Evolutionary conservation across 1,140 invertebrate species (phyloP), one percentile per base, ranked within the genome.

Genomic region (Probaryconus sp.): DNA sequence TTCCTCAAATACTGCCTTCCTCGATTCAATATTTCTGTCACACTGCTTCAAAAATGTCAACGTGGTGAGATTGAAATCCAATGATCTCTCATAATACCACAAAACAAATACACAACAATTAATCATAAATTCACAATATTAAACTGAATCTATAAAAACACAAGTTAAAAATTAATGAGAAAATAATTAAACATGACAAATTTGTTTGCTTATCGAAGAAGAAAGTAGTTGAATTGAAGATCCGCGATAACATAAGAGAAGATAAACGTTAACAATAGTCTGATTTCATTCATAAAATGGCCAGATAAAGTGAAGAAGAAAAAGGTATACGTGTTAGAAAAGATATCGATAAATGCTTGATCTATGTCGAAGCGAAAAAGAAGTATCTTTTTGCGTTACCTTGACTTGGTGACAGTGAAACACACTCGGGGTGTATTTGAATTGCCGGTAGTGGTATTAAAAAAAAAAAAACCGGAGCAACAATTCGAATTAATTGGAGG

Each of bases 231-330:
- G n/a, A n/a, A n/a, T n/a, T n/a, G n/a, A n/a, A n/a, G n/a, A n/a
- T n/a, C n/a, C n/a, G n/a, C n/a, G n/a, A n/a, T n/a, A n/a, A n/a
- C n/a, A n/a, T n/a, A n/a, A n/a, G n/a, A n/a, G n/a, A n/a, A 3
- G 6, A 3, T 31, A 30, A 38, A 48, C n/a, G 28, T 63, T 51
- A 50, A 63, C 58, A 63, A 63, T 37, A 5, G n/a, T 7, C 0
- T 7, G 1, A 1, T 51, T 63, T 63, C 58, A 63, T 63, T 63
- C 58, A 63, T 50, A 16, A 63, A 33, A 50, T 42, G 2, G 7
- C n/a, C 6, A 11, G 21, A 18, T 33, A 3, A 21, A 40, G 1
- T 10, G 5, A 3, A 51, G 13, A 18, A n/a, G 1, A 18, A 7
- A 17, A 13, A 16, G 16, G 13, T 17, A 16, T 13, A 17, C 3